Percentiles rank a stretch among this genome's conserved stretches.
phyloP scores from a whole-genome alignment of 2,888 invertebrate species.

The Polylopha cassiicola region DNA sequence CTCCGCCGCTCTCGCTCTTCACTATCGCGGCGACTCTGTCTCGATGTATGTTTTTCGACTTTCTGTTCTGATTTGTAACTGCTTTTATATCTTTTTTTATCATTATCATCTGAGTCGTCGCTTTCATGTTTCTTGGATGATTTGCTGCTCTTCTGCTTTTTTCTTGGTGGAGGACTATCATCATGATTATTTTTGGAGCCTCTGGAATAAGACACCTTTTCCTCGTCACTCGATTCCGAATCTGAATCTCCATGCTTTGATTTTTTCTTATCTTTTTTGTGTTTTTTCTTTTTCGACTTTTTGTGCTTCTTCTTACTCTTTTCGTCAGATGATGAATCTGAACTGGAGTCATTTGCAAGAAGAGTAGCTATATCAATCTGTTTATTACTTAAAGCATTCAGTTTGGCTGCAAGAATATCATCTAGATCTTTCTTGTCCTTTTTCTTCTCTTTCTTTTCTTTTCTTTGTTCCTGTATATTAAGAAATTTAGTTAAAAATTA shows the following conservation, averaged over 20 bases:
- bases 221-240: conserved; percentile 2
- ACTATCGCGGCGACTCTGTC: not conserved
- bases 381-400: conserved; percentile 77
- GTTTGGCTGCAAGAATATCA: conserved; percentile 82
- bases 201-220: conserved; percentile 12
- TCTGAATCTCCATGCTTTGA: conserved; percentile 23
- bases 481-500: conserved; percentile 6
- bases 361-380: conserved; percentile 54
- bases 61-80: conserved; percentile 63
- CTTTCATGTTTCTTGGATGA: conserved; percentile 13
- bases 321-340: conserved; percentile 43
- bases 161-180: conserved; percentile 18
- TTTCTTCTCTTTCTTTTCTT: conserved; percentile 69
- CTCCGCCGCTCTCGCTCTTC: conserved; percentile 19
- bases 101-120: conserved; percentile 23
- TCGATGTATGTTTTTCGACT: not conserved
- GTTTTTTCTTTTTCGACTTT: conserved; percentile 45
- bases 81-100: conserved; percentile 76
- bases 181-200: conserved; percentile 26
- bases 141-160: conserved; percentile 27
- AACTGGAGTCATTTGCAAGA: conserved; percentile 52
- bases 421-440: conserved; percentile 78
- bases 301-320: conserved; percentile 47
- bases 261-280: conserved; percentile 46
- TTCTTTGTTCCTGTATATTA: conserved; percentile 52